Base-by-base conservation (phyloP, 2,797 vertebrate genomes). In the Parotocinclus haroldoi region DNA sequence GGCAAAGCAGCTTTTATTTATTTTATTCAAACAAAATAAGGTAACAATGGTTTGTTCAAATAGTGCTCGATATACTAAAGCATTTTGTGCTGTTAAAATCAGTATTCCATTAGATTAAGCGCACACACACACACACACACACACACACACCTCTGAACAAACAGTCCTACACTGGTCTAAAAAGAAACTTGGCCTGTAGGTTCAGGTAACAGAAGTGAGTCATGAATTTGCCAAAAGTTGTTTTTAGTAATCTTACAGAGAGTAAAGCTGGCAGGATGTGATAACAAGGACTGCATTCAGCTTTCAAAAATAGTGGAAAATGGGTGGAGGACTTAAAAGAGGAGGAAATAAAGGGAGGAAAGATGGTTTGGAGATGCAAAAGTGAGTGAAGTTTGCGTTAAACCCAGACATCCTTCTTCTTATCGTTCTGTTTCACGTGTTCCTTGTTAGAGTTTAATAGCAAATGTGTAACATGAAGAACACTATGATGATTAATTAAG, bases 201-300 rank as follows among this genome's bases (percentile, higher is more conserved):
- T 42, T 70, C 66, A 84, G 70, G 73, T 86, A 17, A 82, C 6
- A 52, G 17, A 58, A 45, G n/a, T n/a, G n/a, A n/a, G 60, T 37
- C 19, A 37, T 52, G 8, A 1, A 51, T 59, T 48, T 39, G 17
- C 14, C n/a, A 7, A 46, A 58, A 51, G 58, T 39, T 65, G 63
- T 85, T 69, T 87, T 87, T 84, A 85, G 85, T 88, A 77, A 77
- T 63, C 80, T 84, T 82, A 82, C 86, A 85, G 84, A 80, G 87
- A 83, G 78, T 82, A 86, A 82, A 81, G 80, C 83, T 86, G 85
- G 82, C 78, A 82, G 74, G 69, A 73, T 78, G 76, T 83, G 85
- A 87, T 86, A 87, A 86, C 79, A 83, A 65, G 76, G 74, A 75
- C 63, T 11, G 75, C 58, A 67, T 81, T 80, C 69, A 55, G 65